These are phyloP conservation scores for Ceratina calcarata DNA, from an alignment of 1,140 invertebrate genomes.

Conservation along the genomic window DNA sequence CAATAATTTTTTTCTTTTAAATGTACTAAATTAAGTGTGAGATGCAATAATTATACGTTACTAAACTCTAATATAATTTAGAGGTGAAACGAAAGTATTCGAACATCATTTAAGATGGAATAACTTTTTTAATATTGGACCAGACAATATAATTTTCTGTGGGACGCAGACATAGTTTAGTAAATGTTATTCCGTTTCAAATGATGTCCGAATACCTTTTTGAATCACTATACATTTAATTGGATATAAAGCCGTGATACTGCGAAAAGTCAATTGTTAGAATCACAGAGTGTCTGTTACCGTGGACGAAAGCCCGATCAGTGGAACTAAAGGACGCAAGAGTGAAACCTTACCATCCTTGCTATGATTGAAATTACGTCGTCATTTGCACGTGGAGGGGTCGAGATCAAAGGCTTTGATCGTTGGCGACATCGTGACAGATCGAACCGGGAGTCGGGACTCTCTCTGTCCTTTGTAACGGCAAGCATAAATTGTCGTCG, in stretches of 20 bases:
- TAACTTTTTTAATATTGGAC: no score
- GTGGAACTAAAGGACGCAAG: slow-evolving; percentile 3
- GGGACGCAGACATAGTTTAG: no score
- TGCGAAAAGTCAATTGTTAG: neutral
- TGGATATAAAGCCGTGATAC: neutral
- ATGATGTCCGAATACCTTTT: neutral
- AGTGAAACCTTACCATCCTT: slow-evolving; percentile 28
- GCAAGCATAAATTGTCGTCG: slow-evolving; percentile 57
- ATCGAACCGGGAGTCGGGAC: neutral
- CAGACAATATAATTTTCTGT: no score
- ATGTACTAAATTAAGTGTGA: no score
- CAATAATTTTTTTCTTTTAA: neutral
- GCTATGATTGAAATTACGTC: slow-evolving; percentile 41
- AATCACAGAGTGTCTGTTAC: slow-evolving; percentile 17
- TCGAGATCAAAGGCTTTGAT: slow-evolving; percentile 44
- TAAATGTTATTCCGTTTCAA: neutral
- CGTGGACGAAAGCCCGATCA: slow-evolving; percentile 4
- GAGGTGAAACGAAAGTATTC: no score
- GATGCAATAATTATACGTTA: no score
- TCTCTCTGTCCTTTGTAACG: slow-evolving; percentile 54
- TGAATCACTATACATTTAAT: neutral
- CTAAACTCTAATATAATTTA: no score
- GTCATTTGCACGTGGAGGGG: slow-evolving; percentile 51
- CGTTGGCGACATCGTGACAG: slow-evolving; percentile 27
- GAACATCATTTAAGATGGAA: no score